Base-by-base conservation (phyloP, 2,888 invertebrate species). In the Timandra comae region DNA sequence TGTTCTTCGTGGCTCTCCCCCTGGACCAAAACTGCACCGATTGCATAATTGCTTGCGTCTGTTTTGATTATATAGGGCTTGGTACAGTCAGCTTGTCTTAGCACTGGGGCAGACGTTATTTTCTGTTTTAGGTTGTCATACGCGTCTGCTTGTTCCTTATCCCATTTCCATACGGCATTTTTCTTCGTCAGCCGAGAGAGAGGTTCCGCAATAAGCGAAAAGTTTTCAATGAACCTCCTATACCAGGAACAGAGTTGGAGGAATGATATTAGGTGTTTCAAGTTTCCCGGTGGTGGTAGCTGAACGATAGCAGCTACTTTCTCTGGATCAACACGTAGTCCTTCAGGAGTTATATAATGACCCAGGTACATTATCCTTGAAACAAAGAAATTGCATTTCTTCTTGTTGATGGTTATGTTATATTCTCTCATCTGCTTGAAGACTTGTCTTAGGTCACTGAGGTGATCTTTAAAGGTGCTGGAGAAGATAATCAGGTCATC, bases 401-500 rank as follows among this genome's bases (percentile, higher is more conserved):
- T 40, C 5, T 7, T 16, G 2, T 21, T 21, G 8, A 21, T 8
- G 7, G 8, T 7, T n/a, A 21, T 21, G 8, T 21, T 21, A 7
- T n/a, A n/a, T 8, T 21, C 21, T 21, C 21, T 21, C 2, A 21
- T n/a, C 8, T 21, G 7, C 21, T 21, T 8, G 8, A 21, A 21
- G 2, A 21, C 21, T n/a, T 2, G 2, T 1, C 29, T 9, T 4
- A 60, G 30, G 12, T 60, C 55, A 3, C 21, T 8, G 2, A 56
- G 32, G n/a, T 57, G 50, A 2, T 38, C 8, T 12, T 50, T 29
- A 25, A 55, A 55, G 7, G 46, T 21, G 7, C 29, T 7, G 1
- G 54, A 58, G 1, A 52, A 30, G 0, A 61, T 29, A 0, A 60
- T 47, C 1, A 62, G 28, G 26, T 62, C 59, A 42, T 64, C 59